Base-by-base conservation (phyloP, 2,113 vertebrate species). In the Sapayoa aenigma region DNA sequence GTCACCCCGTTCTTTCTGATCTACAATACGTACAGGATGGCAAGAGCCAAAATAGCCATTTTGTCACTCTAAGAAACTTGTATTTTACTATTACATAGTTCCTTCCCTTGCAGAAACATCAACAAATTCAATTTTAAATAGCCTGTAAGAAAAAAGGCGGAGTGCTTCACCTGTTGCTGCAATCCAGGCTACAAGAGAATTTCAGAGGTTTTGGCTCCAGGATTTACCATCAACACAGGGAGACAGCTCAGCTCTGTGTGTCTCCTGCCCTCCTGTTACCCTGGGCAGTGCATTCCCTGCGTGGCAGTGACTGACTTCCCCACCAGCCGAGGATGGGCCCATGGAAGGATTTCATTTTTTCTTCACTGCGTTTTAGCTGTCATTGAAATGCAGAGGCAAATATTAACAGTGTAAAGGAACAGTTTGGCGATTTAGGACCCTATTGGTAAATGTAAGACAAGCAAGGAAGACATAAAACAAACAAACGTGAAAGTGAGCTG, bases 371-470 rank as follows among this genome's bases (percentile, higher is more conserved):
- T 71, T 86, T 74, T 49, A 84, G 56, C 31, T 71, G 73, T 41
- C 66, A 41, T 14, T 91, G 60, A 90, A 89, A 77, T 58, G 77
- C 81, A 91, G 62, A 91, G 24, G 47, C 69, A 91, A 93, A 94
- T 91, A 92, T 72, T 84, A 95, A 79, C 52, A 76, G 87, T 84
- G 58, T 58, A 72, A 87, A 35, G n/a, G 55, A 42, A 50, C 15
- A 77, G 41, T 76, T 72, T 92, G 55, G 56, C 67, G 93, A 63
- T 84, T 92, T 72, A 92, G 72, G 39, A 46, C 39, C 79, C 2
- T 73, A 90, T 33, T 77, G 84, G 81, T 76, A 91, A 83, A 84
- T 47, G 58, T 24, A 84, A 95, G 58, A 58, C 89, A 79, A 95
- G 93, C 81, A 92, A 93, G 82, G 82, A 79, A 87, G 79, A 91